Evolutionary conservation across 2,888 invertebrate genomes (phyloP).

Genomic region (Epiblema foenella): DNA sequence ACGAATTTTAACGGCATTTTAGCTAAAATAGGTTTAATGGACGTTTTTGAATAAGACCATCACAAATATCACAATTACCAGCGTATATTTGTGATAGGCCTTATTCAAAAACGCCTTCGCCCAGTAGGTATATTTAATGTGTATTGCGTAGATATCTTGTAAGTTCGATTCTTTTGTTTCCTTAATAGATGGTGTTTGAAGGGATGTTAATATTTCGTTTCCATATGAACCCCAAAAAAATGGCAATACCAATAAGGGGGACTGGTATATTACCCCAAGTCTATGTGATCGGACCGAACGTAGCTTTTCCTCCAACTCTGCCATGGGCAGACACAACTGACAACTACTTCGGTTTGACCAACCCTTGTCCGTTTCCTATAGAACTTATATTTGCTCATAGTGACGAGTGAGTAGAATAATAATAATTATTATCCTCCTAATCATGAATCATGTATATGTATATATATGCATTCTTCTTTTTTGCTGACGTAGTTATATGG

Average conservation of each 20-base stretch:
- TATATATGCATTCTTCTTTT: too few species aligned
- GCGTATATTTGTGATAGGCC: too few species aligned
- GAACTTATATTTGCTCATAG: constrained; percentile 89
- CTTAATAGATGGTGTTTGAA: constrained; percentile 72
- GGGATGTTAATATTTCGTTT: constrained; percentile 74
- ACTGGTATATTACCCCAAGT: constrained; percentile 82
- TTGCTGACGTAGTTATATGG: background rate
- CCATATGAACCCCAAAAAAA: constrained; percentile 79
- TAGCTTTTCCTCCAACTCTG: constrained; percentile 86
- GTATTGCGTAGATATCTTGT: background rate
- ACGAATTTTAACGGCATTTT: too few species aligned
- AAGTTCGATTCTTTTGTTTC: background rate
- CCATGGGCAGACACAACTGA: constrained; percentile 86
- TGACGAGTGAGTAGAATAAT: constrained; percentile 81
- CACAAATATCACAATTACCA: too few species aligned
- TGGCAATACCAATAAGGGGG: constrained; percentile 79
- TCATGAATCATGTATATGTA: background rate
- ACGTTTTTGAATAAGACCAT: too few species aligned
- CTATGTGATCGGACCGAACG: constrained; percentile 75
- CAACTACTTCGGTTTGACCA: constrained; percentile 85
- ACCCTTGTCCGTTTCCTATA: constrained; percentile 87
- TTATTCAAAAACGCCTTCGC: too few species aligned
- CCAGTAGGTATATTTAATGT: too few species aligned
- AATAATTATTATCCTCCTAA: too few species aligned
- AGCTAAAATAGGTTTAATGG: too few species aligned